Evolutionary conservation across 2,797 vertebrate genomes (phyloP), one percentile per base, ranked within the genome.

Genomic region (Acipenser ruthenus): DNA sequence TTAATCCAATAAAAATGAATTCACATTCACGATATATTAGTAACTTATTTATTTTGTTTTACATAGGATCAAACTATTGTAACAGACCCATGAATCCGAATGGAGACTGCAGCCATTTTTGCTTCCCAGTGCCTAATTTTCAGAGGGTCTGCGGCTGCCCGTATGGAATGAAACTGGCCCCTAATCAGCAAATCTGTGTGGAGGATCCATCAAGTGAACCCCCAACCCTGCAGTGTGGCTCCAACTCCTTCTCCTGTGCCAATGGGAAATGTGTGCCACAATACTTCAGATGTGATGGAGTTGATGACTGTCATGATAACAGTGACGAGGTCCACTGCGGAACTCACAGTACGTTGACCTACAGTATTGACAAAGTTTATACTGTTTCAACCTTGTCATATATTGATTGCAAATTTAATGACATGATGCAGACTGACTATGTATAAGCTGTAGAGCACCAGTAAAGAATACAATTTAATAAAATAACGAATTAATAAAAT

Each of bases 21-120:
- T 37, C 37, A 55, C 6, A 55, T 55, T 55, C 53, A 10, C 3
- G 2, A 55, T 18, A 18, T 60, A n/a, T 9, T 60, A 7, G 1
- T 60, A 23, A n/a, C n/a, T 60, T 9, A 23, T 60, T n/a, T 60
- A 37, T 37, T 37, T 67, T 64, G 12, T 62, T 66, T 76, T 76
- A 23, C 73, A 83, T 68, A 85, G 92, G 92, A 9, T 85, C 86
- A 60, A 94, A 94, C 75, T 87, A 82, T 65, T 94, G 97, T 83
- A 95, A 84, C 66, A 90, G 91, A 75, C 84, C 78, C 64, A 80
- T 91, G 23, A 94, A 96, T 78, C 95, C 95, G 1, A 98, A 98
- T 6, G 97, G 96, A 55, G 97, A 98, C 85, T 99, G 96, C 82
- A 98, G 94, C 77, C 93, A 98, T 77, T 98, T 99, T 80, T 99